phyloP scores from a whole-genome alignment of 1,140 invertebrate genomes.

The Euura saliciscinereae region DNA sequence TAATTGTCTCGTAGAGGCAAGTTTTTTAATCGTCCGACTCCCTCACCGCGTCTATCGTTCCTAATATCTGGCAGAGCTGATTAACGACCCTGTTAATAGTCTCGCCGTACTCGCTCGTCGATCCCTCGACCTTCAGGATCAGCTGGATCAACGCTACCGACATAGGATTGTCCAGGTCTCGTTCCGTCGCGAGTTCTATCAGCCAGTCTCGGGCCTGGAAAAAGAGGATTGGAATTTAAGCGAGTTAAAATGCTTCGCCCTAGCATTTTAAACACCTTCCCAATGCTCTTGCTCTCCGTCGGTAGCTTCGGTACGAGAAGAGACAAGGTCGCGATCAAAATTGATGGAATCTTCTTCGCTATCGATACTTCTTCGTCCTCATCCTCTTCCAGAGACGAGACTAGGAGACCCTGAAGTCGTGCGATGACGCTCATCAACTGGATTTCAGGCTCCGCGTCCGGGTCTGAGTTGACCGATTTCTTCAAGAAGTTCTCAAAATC shows the following conservation, averaged over 20 bases:
- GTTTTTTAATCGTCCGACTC: slow-evolving; percentile 8
- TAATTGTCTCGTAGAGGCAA: too few species aligned
- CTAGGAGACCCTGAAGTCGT: slow-evolving; percentile 36
- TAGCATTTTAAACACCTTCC: too few species aligned
- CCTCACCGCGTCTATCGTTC: slow-evolving; percentile 50
- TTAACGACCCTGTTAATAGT: slow-evolving; percentile 51
- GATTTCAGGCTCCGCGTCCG: slow-evolving; percentile 26
- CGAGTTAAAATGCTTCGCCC: slow-evolving; percentile 14
- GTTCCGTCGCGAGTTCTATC: slow-evolving; percentile 43
- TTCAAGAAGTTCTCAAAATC: slow-evolving; percentile 58
- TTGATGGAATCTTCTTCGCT: slow-evolving; percentile 46
- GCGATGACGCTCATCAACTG: slow-evolving; percentile 40
- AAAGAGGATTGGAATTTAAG: slow-evolving; percentile 18
- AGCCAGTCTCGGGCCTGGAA: slow-evolving; percentile 54
- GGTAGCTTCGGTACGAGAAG: slow-evolving; percentile 51
- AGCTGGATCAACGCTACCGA: slow-evolving; percentile 42
- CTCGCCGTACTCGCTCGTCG: slow-evolving; percentile 38
- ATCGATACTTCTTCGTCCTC: slow-evolving; percentile 37
- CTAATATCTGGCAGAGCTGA: slow-evolving; percentile 49
- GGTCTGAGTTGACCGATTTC: slow-evolving; percentile 51
- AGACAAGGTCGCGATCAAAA: slow-evolving; percentile 53
- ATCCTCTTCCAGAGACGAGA: slow-evolving; percentile 32
- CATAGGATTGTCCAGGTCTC: slow-evolving; percentile 37
- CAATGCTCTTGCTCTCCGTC: slow-evolving; percentile 36
- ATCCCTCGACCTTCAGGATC: slow-evolving; percentile 47